Evolutionary conservation across 1,140 invertebrate genomes (phyloP).

Genomic region (Venustaconcha ellipsiformis): DNA sequence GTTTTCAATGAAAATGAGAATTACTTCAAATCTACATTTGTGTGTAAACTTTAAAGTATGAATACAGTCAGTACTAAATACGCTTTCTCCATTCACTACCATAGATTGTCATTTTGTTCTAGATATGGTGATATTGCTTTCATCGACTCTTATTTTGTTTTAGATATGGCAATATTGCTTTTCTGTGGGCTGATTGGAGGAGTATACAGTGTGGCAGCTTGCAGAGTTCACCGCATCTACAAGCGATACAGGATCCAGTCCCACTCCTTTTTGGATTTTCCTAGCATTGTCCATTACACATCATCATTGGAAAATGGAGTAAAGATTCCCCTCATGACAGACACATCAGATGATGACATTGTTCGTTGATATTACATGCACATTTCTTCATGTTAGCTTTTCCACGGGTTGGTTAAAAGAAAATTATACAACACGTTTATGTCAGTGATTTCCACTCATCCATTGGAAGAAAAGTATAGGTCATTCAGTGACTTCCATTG

Average conservation of each 20-base stretch:
- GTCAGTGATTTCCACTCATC: too few relatives aligned
- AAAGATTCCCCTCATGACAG: constrained; percentile 15
- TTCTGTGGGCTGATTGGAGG: constrained; percentile 14
- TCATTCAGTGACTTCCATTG: too few relatives aligned
- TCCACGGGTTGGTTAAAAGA: too few relatives aligned
- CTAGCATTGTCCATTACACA: background rate
- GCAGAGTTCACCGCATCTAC: constrained; percentile 11
- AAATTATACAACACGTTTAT: too few relatives aligned
- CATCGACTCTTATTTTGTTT: constrained; percentile 3
- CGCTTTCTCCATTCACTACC: too few relatives aligned
- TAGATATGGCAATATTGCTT: constrained; percentile 20
- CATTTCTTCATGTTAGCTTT: too few relatives aligned
- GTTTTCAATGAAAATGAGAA: too few relatives aligned
- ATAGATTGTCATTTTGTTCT: too few relatives aligned
- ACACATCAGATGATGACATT: constrained; percentile 10
- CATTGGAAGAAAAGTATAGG: too few relatives aligned
- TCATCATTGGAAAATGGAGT: background rate
- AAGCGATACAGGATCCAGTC: background rate
- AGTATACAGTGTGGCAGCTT: constrained; percentile 19
- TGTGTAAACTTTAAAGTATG: too few relatives aligned
- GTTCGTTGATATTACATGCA: background rate
- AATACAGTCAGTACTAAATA: too few relatives aligned
- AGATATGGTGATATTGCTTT: background rate
- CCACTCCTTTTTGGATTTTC: background rate
- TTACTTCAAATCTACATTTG: too few relatives aligned